phyloP scores from a whole-genome alignment of 2,888 invertebrate species.

The Scrobipalpa atriplicella region DNA sequence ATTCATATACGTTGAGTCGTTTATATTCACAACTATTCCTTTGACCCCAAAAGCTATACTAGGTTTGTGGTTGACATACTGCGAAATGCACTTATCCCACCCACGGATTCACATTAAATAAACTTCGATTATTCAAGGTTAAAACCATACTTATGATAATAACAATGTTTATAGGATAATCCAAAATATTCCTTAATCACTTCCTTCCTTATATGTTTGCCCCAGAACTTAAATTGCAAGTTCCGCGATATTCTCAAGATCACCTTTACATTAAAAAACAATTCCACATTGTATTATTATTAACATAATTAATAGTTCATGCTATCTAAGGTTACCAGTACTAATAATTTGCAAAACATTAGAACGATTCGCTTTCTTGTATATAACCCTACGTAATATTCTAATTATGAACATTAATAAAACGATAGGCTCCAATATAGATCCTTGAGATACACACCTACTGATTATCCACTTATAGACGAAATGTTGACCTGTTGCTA shows the following conservation, averaged over 20 bases:
- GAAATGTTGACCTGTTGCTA: conserved; percentile 12
- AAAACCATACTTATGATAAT: conserved; percentile 1
- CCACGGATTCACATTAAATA: neutral
- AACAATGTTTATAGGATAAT: neutral
- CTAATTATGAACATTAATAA: neutral
- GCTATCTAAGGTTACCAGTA: neutral
- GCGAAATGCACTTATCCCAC: neutral
- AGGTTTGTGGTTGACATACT: neutral
- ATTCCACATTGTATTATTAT: neutral
- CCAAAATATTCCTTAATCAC: conserved; percentile 10
- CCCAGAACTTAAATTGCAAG: conserved; percentile 16
- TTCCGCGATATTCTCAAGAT: conserved; percentile 20
- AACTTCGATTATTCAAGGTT: neutral
- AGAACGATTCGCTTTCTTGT: neutral
- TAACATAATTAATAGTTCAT: neutral
- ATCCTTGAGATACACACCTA: conserved; percentile 12
- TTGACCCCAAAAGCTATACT: conserved; percentile 20
- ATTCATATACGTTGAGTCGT: conserved; percentile 10
- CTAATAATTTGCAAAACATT: neutral
- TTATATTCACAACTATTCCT: conserved; percentile 19
- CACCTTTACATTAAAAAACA: conserved; percentile 1
- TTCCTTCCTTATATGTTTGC: conserved; percentile 24
- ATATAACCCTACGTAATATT: conserved; percentile 12
- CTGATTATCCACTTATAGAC: conserved; percentile 12
- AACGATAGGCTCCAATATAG: conserved; percentile 9